Evolutionary conservation across 2,113 vertebrate genomes (phyloP).

Genomic region (Mirza zaza): DNA sequence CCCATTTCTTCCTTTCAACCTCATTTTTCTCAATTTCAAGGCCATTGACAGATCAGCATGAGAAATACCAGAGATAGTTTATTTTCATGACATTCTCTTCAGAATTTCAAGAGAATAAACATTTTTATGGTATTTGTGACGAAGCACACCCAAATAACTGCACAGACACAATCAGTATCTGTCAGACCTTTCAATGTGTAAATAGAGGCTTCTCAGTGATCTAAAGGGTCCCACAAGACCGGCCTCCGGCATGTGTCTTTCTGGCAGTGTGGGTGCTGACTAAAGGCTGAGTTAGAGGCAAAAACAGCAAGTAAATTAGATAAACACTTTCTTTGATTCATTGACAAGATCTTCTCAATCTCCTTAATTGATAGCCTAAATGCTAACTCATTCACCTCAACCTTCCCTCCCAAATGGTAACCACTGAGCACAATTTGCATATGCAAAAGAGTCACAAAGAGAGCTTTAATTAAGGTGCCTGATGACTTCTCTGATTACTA

Average conservation of each 20-base stretch:
- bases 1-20: slow-evolving; percentile 30
- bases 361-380: slow-evolving; percentile 53
- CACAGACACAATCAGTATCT: not conserved
- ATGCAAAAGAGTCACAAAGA: slow-evolving; percentile 43
- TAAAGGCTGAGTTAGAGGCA: not conserved
- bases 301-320: slow-evolving; percentile 28
- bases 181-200: not conserved
- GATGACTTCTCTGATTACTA: slow-evolving; percentile 55
- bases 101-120: slow-evolving; percentile 51
- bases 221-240: not conserved
- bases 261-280: not conserved
- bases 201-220: not conserved
- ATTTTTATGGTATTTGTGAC: not conserved
- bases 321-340: slow-evolving; percentile 35
- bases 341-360: not conserved
- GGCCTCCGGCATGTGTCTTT: not conserved
- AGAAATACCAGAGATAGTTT: slow-evolving; percentile 56
- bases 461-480: slow-evolving; percentile 39
- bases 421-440: slow-evolving; percentile 40
- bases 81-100: slow-evolving; percentile 59
- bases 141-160: slow-evolving; percentile 21
- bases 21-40: slow-evolving; percentile 65
- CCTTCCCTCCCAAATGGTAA: slow-evolving; percentile 57
- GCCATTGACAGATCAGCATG: slow-evolving; percentile 42
- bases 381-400: slow-evolving; percentile 46